Percentiles rank a stretch among this genome's conserved stretches.
Evolutionary conservation across 2,888 invertebrate genomes (phyloP).

Genomic region (Pterostichus niger): DNA sequence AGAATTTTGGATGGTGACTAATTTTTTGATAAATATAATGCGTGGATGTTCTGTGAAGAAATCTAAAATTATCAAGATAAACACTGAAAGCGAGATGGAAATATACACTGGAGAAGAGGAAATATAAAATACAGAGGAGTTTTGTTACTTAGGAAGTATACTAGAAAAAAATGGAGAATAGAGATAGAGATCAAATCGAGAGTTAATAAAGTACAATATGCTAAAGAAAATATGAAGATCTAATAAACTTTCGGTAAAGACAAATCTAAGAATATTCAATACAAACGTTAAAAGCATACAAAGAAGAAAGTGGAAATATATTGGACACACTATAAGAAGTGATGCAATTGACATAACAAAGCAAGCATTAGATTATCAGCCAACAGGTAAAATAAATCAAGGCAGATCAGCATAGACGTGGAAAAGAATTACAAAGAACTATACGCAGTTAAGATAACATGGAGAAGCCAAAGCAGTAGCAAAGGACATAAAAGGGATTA

Average conservation of each 20-base stretch:
- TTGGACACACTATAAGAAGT: background rate
- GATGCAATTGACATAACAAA: background rate
- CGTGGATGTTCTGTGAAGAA: no score
- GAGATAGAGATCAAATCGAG: background rate
- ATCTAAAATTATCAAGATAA: background rate
- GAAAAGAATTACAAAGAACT: background rate
- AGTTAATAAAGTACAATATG: background rate
- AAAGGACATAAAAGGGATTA: background rate
- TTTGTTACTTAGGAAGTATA: background rate
- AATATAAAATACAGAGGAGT: background rate
- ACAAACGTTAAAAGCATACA: background rate
- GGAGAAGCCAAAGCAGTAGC: background rate
- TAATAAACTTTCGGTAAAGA: background rate
- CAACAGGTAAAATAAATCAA: background rate
- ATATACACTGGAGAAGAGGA: background rate
- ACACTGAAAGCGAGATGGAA: background rate
- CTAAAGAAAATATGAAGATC: background rate
- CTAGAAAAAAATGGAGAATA: background rate
- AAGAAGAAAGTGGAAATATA: conserved; percentile 1
- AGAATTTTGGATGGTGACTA: no score
- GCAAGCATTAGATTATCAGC: background rate
- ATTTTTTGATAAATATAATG: no score
- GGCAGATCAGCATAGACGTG: background rate
- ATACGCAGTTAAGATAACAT: background rate
- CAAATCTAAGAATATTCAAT: background rate